Evolutionary conservation across 37 sponge, comb jelly and placozoan species (phyloP).

Genomic region (Aplysina aerophoba): DNA sequence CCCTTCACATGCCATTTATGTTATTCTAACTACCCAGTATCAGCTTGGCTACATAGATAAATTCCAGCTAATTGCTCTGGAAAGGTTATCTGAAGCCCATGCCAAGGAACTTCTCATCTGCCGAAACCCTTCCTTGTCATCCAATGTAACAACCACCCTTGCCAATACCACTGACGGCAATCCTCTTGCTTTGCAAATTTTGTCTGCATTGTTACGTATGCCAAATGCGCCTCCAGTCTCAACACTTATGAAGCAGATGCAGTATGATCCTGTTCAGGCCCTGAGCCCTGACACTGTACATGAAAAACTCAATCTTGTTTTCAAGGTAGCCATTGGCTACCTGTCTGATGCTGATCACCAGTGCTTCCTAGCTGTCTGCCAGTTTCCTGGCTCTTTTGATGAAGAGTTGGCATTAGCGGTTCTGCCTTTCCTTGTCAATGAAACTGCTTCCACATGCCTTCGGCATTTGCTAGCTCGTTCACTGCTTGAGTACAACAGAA

Average conservation of each 20-base stretch:
- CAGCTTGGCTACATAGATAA: not conserved
- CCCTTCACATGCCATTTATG: not conserved
- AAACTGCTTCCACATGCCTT: not conserved
- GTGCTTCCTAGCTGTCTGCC: not conserved
- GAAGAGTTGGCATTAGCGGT: not conserved
- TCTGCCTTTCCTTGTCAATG: not conserved
- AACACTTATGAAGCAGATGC: not conserved
- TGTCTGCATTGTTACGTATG: not conserved
- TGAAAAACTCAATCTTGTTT: not conserved
- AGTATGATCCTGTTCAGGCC: not conserved
- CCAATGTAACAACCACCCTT: not conserved
- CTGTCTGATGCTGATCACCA: not conserved
- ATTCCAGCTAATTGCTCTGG: no score
- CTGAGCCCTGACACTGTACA: slow-evolving; percentile 4
- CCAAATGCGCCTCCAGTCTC: not conserved
- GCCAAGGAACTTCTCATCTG: no score
- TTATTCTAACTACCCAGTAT: slow-evolving; percentile 1
- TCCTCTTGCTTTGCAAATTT: slow-evolving; percentile 9
- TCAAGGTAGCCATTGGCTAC: not conserved
- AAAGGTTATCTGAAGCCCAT: no score
- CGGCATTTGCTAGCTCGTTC: not conserved
- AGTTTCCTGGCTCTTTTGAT: not conserved
- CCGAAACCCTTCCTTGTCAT: no score
- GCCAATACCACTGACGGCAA: not conserved
- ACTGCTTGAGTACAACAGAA: not conserved